phyloP scores from a whole-genome alignment of 2,888 invertebrate genomes.

The Volucella inflata region DNA sequence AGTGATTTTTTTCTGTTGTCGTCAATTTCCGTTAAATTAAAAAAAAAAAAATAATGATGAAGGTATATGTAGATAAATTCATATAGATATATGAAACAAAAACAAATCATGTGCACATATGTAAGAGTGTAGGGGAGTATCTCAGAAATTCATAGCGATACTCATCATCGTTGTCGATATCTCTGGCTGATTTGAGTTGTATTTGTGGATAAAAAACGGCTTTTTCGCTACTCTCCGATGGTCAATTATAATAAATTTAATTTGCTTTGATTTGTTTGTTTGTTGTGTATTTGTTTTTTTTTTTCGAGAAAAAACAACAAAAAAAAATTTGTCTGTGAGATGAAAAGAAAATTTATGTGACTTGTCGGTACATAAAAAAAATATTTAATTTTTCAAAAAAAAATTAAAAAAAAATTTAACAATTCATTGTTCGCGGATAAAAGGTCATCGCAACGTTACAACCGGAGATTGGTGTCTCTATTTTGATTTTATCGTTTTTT shows the following conservation, averaged over 20 bases:
- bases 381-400: slow-evolving; percentile 1
- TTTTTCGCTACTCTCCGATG: slow-evolving; percentile 57
- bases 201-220: slow-evolving; percentile 60
- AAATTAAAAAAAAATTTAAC: not conserved
- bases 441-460: slow-evolving; percentile 27
- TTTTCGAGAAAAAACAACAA: not conserved
- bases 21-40: slow-evolving; percentile 17
- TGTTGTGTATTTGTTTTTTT: slow-evolving; percentile 33
- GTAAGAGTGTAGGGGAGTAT: slow-evolving; percentile 16
- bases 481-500: slow-evolving; percentile 27
- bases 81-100: slow-evolving; percentile 9
- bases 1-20: slow-evolving; percentile 12
- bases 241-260: slow-evolving; percentile 70
- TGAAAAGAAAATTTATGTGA: slow-evolving; percentile 35
- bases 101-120: slow-evolving; percentile 37
- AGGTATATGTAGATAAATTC: no score
- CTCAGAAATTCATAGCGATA: slow-evolving; percentile 39
- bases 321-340: slow-evolving; percentile 29
- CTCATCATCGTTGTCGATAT: slow-evolving; percentile 38
- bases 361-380: slow-evolving; percentile 30
- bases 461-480: no score
- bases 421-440: slow-evolving; percentile 43
- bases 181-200: slow-evolving; percentile 46
- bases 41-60: not conserved
- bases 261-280: slow-evolving; percentile 64